Percentiles rank a stretch among this genome's conserved stretches.
These are phyloP conservation scores for Prionace glauca DNA, from an alignment of 2,797 vertebrate species.

Conservation along the genomic window DNA sequence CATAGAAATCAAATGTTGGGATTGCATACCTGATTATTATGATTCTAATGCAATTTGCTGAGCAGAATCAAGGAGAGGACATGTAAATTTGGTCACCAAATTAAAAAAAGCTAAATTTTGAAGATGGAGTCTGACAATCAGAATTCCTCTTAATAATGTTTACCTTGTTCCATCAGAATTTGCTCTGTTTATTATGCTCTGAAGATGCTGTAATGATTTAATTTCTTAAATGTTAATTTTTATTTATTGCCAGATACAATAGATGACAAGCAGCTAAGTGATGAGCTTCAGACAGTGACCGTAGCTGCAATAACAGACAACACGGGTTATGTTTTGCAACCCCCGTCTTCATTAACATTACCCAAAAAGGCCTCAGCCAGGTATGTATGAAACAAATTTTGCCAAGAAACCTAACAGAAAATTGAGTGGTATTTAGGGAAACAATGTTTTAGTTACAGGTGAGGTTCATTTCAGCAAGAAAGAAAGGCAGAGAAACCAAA, in stretches of 20 bases:
- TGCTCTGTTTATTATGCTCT: background rate
- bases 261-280: slow-evolving; percentile 53
- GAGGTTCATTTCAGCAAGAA: background rate
- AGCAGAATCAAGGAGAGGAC: slow-evolving; percentile 9
- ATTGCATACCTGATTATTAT: slow-evolving; percentile 44
- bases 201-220: background rate
- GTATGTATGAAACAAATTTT: slow-evolving; percentile 45
- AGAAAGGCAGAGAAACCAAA: background rate
- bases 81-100: background rate
- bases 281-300: slow-evolving; percentile 51
- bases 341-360: slow-evolving; percentile 52
- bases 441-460: background rate
- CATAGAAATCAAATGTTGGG: slow-evolving; percentile 45
- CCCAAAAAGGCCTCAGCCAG: slow-evolving; percentile 50
- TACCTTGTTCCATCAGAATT: too few species aligned
- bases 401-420: background rate
- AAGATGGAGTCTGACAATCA: background rate
- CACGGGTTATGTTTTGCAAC: slow-evolving; percentile 52
- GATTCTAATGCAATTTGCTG: slow-evolving; percentile 47
- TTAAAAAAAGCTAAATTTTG: background rate
- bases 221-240: background rate
- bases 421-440: background rate
- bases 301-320: slow-evolving; percentile 53
- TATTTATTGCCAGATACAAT: slow-evolving; percentile 51
- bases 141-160: background rate